Evolutionary conservation across 2,113 vertebrate genomes (phyloP).

Genomic region (Felis catus): F.catus_Fca126_mat1.0 CM031421.1:72920001-72920500

Average conservation of each 20-base stretch:
- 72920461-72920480: neutral
- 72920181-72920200: slow-evolving; percentile 86
- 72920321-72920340: neutral
- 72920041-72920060: neutral
- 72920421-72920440: neutral
- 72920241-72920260: slow-evolving; percentile 90
- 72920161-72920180: slow-evolving; percentile 34
- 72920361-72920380: slow-evolving; percentile 21
- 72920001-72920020: slow-evolving; percentile 36
- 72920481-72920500: neutral
- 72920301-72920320: slow-evolving; percentile 37
- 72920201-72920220: slow-evolving; percentile 94
- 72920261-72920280: slow-evolving; percentile 88
- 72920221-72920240: slow-evolving; percentile 90
- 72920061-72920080: neutral
- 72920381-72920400: slow-evolving; percentile 30
- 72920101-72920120: neutral
- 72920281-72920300: neutral
- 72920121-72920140: neutral
- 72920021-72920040: neutral
- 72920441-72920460: slow-evolving; percentile 13
- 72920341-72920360: neutral
- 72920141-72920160: slow-evolving; percentile 22
- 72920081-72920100: neutral
- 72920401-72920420: neutral